Evolutionary conservation across 2,113 vertebrate species (phyloP), one percentile per base, ranked within the genome.

Genomic region (Atrichornis clamosus): DNA sequence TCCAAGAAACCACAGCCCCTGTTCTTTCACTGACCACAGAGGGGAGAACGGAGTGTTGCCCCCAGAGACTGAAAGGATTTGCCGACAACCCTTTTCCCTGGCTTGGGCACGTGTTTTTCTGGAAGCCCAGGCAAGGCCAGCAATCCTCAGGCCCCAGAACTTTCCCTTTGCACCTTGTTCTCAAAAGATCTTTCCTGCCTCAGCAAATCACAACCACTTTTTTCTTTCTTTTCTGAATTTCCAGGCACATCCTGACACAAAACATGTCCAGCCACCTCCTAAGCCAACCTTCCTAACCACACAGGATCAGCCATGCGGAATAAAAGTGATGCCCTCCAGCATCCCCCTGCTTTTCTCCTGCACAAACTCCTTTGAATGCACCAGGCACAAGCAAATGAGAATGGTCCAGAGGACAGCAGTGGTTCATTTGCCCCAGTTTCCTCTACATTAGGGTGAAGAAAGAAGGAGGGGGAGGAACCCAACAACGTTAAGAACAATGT

Each of bases 391-490:
- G 20, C 65, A 75, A 89, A 64, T 9, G 26, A 81, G 78, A 87
- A 49, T 1, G 35, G 65, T 67, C n/a, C 27, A 5, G 49, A 90
- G 72, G 53, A 89, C 0, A 1, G 77, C 52, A 87, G 49, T 2
- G 13, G 20, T 47, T 87, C 44, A 44, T 55, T 83, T 92, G 74
- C 80, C 80, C 56, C 86, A 83, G 52, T 50, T 93, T 53, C 49
- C 52, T 47, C 58, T 58, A 9, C 17, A 23, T 60, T 49, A 94
- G 33, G 56, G 81, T 1, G 20, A 94, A 86, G 63, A 91, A 78
- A 81, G 49, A 28, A 88, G 76, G 47, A 91, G 87, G 78, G 50
- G 65, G 62, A 96, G 87, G 22, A 65, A 87, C 50, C 86, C 93
- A 89, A 63, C 0, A 2, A 91, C 49, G 50, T 88, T 82, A 76